These are phyloP conservation scores for Melanocharis versteri DNA, from an alignment of 2,113 vertebrate species.

Conservation along the genomic window DNA sequence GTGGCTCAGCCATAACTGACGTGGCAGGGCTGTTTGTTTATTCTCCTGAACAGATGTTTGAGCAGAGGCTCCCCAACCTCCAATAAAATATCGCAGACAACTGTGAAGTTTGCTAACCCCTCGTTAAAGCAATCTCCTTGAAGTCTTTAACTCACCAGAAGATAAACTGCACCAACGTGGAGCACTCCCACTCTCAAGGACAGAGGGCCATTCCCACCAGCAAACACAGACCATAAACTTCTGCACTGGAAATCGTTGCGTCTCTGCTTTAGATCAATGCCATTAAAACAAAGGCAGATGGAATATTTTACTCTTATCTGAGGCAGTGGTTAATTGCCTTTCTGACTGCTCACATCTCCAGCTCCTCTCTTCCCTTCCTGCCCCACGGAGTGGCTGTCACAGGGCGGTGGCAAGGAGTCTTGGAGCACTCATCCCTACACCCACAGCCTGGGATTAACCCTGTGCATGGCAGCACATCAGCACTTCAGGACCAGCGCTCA, in stretches of 20 bases:
- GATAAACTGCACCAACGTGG: slow-evolving; percentile 3
- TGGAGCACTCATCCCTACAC: rapidly evolving
- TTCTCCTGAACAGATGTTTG: slow-evolving; percentile 57
- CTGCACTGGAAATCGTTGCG: background rate
- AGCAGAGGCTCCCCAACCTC: slow-evolving; percentile 14
- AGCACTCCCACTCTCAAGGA: background rate
- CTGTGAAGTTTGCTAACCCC: slow-evolving; percentile 67
- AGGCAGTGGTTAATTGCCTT: slow-evolving; percentile 5
- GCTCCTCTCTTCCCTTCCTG: background rate
- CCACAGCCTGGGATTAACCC: background rate
- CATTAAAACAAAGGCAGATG: slow-evolving; percentile 13
- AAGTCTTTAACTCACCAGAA: slow-evolving; percentile 37
- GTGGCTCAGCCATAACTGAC: slow-evolving; percentile 21
- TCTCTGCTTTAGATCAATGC: slow-evolving; percentile 37
- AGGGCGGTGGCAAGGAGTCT: background rate
- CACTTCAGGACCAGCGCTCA: background rate
- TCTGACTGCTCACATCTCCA: background rate
- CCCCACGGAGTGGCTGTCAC: background rate
- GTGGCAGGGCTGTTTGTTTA: slow-evolving; percentile 60
- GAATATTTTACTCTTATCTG: slow-evolving; percentile 8
- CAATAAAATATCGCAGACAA: slow-evolving; percentile 59
- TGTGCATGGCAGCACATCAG: background rate
- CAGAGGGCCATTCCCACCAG: background rate
- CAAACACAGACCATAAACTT: slow-evolving; percentile 1
- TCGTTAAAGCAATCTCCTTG: slow-evolving; percentile 63